Evolutionary conservation across 1,140 invertebrate genomes (phyloP).

Genomic region (Aphaenogaster ashmeadi): DNA sequence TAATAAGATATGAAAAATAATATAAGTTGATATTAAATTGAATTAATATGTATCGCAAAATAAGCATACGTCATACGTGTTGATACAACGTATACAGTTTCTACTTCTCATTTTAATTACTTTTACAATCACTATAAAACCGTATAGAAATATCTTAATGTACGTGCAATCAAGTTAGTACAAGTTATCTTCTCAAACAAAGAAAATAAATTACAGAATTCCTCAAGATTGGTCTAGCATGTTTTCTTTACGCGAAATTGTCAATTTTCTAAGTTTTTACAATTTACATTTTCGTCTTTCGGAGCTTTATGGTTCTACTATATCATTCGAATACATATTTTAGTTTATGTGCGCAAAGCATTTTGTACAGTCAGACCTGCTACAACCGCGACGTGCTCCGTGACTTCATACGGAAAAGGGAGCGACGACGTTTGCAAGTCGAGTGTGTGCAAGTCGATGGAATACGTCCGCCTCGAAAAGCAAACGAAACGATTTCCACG

Average conservation of each 20-base stretch:
- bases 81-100: background rate
- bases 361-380: background rate
- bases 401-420: constrained; percentile 37
- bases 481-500: constrained; percentile 60
- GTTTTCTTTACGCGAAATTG: background rate
- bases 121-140: background rate
- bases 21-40: background rate
- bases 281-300: background rate
- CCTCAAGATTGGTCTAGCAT: background rate
- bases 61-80: background rate
- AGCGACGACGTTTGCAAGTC: background rate
- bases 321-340: constrained; percentile 20
- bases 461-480: constrained; percentile 53
- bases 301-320: background rate
- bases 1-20: background rate
- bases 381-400: background rate
- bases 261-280: background rate
- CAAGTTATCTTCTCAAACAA: background rate
- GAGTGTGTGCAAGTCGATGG: constrained; percentile 40
- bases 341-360: background rate
- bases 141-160: background rate
- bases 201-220: background rate
- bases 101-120: constrained; percentile 8
- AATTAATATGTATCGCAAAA: background rate
- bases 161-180: background rate